A percentile compares a stretch with the other conserved stretches of the same genome.
Conservation (phyloP, 1,140 invertebrate genomes). For the Drosophila repletoides region DNA sequence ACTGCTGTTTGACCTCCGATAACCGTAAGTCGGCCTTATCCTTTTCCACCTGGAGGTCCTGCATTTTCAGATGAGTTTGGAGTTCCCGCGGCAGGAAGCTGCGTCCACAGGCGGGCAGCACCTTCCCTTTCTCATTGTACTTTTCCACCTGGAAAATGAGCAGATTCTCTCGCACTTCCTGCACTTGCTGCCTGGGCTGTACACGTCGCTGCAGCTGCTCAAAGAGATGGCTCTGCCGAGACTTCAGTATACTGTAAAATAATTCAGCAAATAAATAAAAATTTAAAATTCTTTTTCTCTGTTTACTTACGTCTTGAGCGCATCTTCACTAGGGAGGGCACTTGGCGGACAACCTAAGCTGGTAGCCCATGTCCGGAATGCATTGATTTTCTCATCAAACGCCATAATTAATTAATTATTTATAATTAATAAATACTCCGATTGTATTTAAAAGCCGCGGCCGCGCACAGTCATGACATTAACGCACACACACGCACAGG, state of each 20-base stretch:
- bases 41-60: conserved; percentile 54
- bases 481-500: neutral
- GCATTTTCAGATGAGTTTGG: conserved; percentile 58
- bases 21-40: conserved; percentile 30
- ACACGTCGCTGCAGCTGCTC: conserved; percentile 55
- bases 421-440: neutral
- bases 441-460: conserved; percentile 13
- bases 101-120: conserved; percentile 51
- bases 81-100: conserved; percentile 61
- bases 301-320: conserved; percentile 58
- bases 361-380: conserved; percentile 63
- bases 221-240: conserved; percentile 59
- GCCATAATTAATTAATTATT: conserved; percentile 37
- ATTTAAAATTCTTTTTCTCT: neutral
- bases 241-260: conserved; percentile 66
- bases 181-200: conserved; percentile 53
- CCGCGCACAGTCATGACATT: conserved; percentile 3
- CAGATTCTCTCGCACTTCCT: conserved; percentile 59
- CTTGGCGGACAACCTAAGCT: conserved; percentile 62
- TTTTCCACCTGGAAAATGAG: conserved; percentile 56
- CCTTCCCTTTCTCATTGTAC: conserved; percentile 51
- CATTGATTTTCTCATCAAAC: conserved; percentile 47
- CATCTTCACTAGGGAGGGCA: conserved; percentile 59
- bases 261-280: neutral
- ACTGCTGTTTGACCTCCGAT: conserved; percentile 50